Percentiles rank a stretch among this genome's conserved stretches.
phyloP scores from a whole-genome alignment of 2,113 vertebrate genomes.

The Nibea albiflora region DNA sequence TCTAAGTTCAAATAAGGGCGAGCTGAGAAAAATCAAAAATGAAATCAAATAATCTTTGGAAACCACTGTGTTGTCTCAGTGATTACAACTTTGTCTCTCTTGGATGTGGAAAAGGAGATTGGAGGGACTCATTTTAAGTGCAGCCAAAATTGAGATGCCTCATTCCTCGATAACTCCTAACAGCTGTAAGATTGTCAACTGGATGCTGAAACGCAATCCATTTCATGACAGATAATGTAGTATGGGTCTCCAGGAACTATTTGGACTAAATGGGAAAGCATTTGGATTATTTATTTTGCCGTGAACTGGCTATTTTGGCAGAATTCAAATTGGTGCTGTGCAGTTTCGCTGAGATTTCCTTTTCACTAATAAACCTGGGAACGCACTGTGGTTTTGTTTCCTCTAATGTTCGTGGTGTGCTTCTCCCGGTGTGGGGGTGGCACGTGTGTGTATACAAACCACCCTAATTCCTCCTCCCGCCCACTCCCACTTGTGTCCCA shows the following conservation, averaged over 20 bases:
- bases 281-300: slow-evolving; percentile 40
- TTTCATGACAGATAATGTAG: slow-evolving; percentile 44
- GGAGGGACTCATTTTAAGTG: slow-evolving; percentile 50
- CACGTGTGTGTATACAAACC: slow-evolving; percentile 15
- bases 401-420: slow-evolving; percentile 4
- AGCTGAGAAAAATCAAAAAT: not conserved
- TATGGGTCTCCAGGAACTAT: slow-evolving; percentile 28
- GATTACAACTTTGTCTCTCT: slow-evolving; percentile 35
- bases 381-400: slow-evolving; percentile 8
- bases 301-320: slow-evolving; percentile 20
- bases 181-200: slow-evolving; percentile 48
- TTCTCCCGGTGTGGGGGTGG: slow-evolving; percentile 8
- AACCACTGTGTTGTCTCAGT: not conserved
- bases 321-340: slow-evolving; percentile 29
- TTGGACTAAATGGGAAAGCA: slow-evolving; percentile 28
- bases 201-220: slow-evolving; percentile 48
- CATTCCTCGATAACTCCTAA: slow-evolving; percentile 41
- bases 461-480: slow-evolving; percentile 36
- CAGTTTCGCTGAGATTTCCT: not conserved
- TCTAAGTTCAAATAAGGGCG: not conserved
- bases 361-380: slow-evolving; percentile 6
- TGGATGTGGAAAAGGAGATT: not conserved
- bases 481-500: slow-evolving; percentile 55
- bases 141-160: slow-evolving; percentile 34
- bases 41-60: slow-evolving; percentile 12